Evolutionary conservation across 2,888 invertebrate genomes (phyloP).

Genomic region (Zootermopsis nevadensis): DNA sequence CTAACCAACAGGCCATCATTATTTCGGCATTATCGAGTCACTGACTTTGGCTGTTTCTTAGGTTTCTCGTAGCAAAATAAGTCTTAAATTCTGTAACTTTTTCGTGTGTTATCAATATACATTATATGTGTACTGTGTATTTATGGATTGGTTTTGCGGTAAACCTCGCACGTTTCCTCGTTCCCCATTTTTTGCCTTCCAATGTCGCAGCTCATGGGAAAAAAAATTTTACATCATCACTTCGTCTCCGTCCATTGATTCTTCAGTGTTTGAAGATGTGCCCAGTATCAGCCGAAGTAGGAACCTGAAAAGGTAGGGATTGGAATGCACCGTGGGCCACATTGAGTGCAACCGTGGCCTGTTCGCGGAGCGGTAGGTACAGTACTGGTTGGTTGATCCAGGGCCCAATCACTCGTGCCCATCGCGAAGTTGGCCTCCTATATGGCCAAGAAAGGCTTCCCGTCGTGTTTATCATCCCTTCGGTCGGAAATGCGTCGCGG

Average conservation of each 20-base stretch:
- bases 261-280: slow-evolving; percentile 23
- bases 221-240: slow-evolving; percentile 21
- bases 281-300: background rate
- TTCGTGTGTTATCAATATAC: slow-evolving; percentile 33
- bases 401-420: slow-evolving; percentile 25
- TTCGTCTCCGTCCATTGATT: background rate
- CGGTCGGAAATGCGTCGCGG: slow-evolving; percentile 33
- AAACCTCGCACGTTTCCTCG: slow-evolving; percentile 30
- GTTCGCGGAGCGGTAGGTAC: background rate
- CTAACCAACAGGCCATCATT: background rate
- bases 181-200: background rate
- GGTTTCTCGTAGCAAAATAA: slow-evolving; percentile 26
- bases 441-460: slow-evolving; percentile 29
- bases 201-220: slow-evolving; percentile 12
- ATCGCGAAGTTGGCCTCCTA: slow-evolving; percentile 12
- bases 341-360: slow-evolving; percentile 7
- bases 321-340: slow-evolving; percentile 2
- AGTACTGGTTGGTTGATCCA: background rate
- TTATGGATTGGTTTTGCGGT: slow-evolving; percentile 30
- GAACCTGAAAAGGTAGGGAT: background rate
- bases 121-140: slow-evolving; percentile 32
- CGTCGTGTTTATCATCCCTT: slow-evolving; percentile 20
- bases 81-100: slow-evolving; percentile 24
- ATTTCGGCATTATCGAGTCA: slow-evolving; percentile 27
- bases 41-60: slow-evolving; percentile 2